Evolutionary conservation across 1,140 invertebrate species (phyloP), one percentile per base, ranked within the genome.

Genomic region (Drosophila rufa): DNA sequence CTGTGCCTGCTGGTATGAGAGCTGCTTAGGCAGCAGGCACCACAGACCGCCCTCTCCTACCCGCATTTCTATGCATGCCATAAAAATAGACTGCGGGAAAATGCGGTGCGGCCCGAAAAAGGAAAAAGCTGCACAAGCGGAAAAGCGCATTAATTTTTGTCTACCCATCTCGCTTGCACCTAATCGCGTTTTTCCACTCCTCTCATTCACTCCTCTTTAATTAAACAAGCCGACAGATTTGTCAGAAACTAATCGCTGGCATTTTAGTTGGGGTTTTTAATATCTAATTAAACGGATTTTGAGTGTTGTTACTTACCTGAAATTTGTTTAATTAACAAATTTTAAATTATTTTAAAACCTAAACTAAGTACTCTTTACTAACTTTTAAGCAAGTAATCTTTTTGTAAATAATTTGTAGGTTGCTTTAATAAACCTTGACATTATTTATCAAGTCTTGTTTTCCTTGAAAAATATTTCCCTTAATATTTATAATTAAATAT

Each of bases 141-240:
- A 78, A 78, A 77, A 78, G 65, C 65, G 51, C 75, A 78, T 67
- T 70, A 62, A 62, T 62, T 78, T 50, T 45, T 36, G n/a, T 22
- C 36, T 8, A 43, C 4, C 59, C 30, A 8, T 19, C 42, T 62
- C 15, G 15, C 43, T 30, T 27, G 17, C 40, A 59, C 40, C 27
- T 48, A 59, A 56, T 56, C 53, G 19, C 9, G 12, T 15, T 61
- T 42, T 3, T 14, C 22, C 45, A 30, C 36, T 17, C 15, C 6
- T 27, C 30, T 42, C 38, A 43, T 12, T 46, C 19, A 30, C 46
- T 46, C 22, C 12, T 17, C 4, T 33, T 38, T 25, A 65, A 59
- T 60, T 65, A 59, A 64, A 59, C 33, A 50, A 43, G 12, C 42
- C 42, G 15, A 36, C 25, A 73, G 38, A 71, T 36, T 27, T 71